These are phyloP conservation scores for Austrolebias charrua DNA, from an alignment of 2,797 vertebrate species.

Conservation along the genomic window DNA sequence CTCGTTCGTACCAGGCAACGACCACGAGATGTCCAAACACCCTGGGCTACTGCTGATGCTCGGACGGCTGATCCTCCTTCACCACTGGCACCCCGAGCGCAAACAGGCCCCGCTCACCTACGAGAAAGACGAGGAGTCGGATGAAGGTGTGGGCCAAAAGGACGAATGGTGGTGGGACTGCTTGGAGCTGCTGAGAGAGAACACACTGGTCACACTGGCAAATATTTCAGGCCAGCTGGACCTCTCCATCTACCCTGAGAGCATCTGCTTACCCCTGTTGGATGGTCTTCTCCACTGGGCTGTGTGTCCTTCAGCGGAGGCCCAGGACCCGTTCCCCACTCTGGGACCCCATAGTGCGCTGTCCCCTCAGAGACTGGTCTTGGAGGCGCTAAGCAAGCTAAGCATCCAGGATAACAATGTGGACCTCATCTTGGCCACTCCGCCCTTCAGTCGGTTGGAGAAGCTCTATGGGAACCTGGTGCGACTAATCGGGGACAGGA, in stretches of 20 bases:
- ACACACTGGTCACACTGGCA: constrained; percentile 95
- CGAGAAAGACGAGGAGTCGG: constrained; percentile 95
- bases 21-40: constrained; percentile 98
- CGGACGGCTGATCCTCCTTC: constrained; percentile 93
- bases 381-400: constrained; percentile 98
- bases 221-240: constrained; percentile 98
- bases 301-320: constrained; percentile 96
- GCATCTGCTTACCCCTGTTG: constrained; percentile 96
- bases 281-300: constrained; percentile 99
- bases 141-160: constrained; percentile 91
- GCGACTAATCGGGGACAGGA: constrained; percentile 95
- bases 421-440: constrained; percentile 97
- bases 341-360: constrained; percentile 92
- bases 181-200: constrained; percentile 95
- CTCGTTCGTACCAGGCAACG: constrained; percentile 97
- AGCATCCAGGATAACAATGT: constrained; percentile 99
- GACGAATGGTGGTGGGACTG: constrained; percentile 99
- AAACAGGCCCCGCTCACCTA: constrained; percentile 96
- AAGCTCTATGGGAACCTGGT: constrained; percentile 96
- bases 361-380: constrained; percentile 98
- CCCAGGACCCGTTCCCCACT: constrained; percentile 96
- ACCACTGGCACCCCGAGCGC: constrained; percentile 95
- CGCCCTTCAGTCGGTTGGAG: constrained; percentile 94
- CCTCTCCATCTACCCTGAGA: constrained; percentile 95
- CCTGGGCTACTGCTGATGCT: constrained; percentile 93